Percentiles rank a stretch among this genome's conserved stretches.
Conservation (phyloP, 2,797 vertebrate species). For the Podarcis siculus region DNA sequence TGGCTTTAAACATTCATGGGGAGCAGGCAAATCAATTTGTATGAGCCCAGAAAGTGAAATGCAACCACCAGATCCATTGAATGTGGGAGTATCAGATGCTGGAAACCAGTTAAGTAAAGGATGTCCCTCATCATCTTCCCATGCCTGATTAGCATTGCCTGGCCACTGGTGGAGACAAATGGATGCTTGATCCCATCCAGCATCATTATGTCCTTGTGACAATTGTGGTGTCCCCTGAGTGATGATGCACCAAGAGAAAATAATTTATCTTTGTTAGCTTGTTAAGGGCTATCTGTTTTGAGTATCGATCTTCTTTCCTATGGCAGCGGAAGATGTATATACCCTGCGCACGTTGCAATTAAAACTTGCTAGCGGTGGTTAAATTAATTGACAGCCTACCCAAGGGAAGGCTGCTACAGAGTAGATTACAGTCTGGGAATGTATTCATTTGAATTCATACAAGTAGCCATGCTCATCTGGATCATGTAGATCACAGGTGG, state of each 20-base stretch:
- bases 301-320: not conserved
- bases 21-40: not conserved
- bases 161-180: too few relatives aligned
- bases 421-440: not conserved
- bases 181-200: not conserved
- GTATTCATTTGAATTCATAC: constrained; percentile 31
- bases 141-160: not conserved
- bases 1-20: not conserved
- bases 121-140: not conserved
- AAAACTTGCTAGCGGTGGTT: constrained; percentile 31
- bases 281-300: not conserved
- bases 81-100: not conserved
- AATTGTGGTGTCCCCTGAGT: not conserved
- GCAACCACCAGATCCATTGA: not conserved
- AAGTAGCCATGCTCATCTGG: not conserved
- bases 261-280: constrained; percentile 23
- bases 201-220: not conserved
- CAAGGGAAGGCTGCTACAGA: not conserved
- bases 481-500: not conserved
- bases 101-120: not conserved
- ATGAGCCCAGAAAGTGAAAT: not conserved
- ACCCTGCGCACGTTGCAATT: constrained; percentile 29
- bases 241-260: constrained; percentile 16
- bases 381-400: constrained; percentile 17
- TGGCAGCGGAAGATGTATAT: constrained; percentile 16